Conservation (phyloP, 1,140 invertebrate species). For the Zaprionus vittiger region DNA sequence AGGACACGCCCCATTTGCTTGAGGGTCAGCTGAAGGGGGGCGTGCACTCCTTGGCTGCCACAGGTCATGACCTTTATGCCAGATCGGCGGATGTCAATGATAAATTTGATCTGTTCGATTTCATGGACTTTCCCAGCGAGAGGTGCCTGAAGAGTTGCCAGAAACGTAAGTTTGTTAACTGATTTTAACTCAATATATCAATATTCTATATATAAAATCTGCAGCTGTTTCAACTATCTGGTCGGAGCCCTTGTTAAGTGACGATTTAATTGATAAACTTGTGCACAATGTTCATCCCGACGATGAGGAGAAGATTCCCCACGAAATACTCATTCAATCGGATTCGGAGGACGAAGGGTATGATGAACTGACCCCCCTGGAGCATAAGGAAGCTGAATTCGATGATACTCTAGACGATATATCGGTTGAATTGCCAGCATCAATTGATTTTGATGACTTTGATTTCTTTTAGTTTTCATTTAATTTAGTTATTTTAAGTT, state of each 20-base stretch:
- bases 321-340: neutral
- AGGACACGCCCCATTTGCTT: neutral
- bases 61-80: slow-evolving; percentile 22
- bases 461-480: neutral
- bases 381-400: neutral
- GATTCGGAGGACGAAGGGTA: neutral
- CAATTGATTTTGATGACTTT: neutral
- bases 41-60: no score
- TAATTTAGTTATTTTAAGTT: neutral
- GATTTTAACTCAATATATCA: neutral
- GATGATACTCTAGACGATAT: neutral
- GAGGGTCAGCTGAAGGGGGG: neutral
- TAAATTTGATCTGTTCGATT: slow-evolving; percentile 30
- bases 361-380: neutral
- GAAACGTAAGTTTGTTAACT: slow-evolving; percentile 15
- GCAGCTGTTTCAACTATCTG: neutral
- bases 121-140: slow-evolving; percentile 36
- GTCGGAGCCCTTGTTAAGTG: slow-evolving; percentile 4
- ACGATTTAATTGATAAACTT: slow-evolving; percentile 13
- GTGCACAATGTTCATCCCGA: neutral
- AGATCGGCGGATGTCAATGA: slow-evolving; percentile 1
- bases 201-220: neutral
- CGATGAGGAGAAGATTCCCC: neutral
- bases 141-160: slow-evolving; percentile 36
- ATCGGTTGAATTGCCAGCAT: neutral